Conservation (phyloP, 2,888 invertebrate genomes). For the Torymus texanus region DNA sequence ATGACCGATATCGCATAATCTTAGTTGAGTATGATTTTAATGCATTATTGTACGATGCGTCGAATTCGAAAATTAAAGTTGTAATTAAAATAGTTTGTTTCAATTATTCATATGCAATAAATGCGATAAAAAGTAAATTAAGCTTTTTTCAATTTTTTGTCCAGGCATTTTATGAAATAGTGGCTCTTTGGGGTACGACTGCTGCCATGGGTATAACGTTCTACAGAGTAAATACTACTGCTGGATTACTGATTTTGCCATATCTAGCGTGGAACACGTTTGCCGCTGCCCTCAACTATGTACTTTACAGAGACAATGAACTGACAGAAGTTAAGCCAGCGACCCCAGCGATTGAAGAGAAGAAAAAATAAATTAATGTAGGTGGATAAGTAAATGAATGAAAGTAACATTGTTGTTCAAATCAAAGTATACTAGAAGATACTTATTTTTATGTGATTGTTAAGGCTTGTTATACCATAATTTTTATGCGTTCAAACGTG, state of each 20-base stretch:
- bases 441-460: conserved; percentile 52
- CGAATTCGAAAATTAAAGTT: no score
- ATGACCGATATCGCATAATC: no score
- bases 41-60: no score
- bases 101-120: no score
- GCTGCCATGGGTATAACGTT: conserved; percentile 79
- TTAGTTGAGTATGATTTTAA: no score
- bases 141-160: background rate
- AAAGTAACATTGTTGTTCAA: conserved; percentile 14
- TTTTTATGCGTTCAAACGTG: conserved; percentile 21
- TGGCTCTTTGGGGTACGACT: conserved; percentile 79
- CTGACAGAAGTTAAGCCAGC: conserved; percentile 52
- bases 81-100: no score
- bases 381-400: conserved; percentile 48
- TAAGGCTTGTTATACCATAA: conserved; percentile 45
- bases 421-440: conserved; percentile 34
- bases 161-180: conserved; percentile 81
- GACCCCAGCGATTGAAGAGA: conserved; percentile 64
- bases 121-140: background rate
- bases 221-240: conserved; percentile 80
- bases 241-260: conserved; percentile 83
- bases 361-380: conserved; percentile 58
- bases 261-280: conserved; percentile 85
- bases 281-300: conserved; percentile 83
- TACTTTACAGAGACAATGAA: conserved; percentile 80